phyloP scores from a whole-genome alignment of 2,888 invertebrate genomes.

The Cerastoderma edule region DNA sequence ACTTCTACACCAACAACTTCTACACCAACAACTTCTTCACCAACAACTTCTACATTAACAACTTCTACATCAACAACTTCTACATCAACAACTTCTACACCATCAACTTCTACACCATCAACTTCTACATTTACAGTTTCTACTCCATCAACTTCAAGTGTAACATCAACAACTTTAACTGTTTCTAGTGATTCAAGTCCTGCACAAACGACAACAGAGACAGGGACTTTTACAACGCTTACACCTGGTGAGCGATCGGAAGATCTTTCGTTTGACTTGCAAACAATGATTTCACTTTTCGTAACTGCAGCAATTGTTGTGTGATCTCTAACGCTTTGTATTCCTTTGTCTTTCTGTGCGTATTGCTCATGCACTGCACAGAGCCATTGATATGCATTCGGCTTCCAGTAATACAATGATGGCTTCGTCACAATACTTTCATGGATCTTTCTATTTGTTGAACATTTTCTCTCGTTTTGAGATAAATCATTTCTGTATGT shows the following conservation, averaged over 20 bases:
- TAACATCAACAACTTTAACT: neutral
- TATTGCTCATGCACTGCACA: too few species aligned
- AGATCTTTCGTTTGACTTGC: slow-evolving; percentile 48
- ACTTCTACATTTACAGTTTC: neutral
- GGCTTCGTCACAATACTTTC: too few species aligned
- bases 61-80: neutral
- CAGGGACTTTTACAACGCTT: neutral
- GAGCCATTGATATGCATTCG: too few species aligned
- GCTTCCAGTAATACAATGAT: too few species aligned
- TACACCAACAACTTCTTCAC: neutral
- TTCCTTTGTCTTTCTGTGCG: neutral
- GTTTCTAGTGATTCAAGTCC: neutral
- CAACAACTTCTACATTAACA: neutral
- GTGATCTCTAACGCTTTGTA: slow-evolving; percentile 1
- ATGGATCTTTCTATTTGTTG: too few species aligned
- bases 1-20: neutral
- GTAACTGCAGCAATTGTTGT: slow-evolving; percentile 42
- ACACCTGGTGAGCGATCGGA: too few species aligned
- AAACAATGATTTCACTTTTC: slow-evolving; percentile 55
- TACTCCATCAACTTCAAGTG: neutral
- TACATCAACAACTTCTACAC: neutral
- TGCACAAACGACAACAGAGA: neutral
- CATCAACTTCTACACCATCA: neutral
- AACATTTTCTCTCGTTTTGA: too few species aligned
- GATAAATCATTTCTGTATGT: too few species aligned